phyloP scores from a whole-genome alignment of 2,888 invertebrate genomes.

The Sceliomorpha sp. region DNA sequence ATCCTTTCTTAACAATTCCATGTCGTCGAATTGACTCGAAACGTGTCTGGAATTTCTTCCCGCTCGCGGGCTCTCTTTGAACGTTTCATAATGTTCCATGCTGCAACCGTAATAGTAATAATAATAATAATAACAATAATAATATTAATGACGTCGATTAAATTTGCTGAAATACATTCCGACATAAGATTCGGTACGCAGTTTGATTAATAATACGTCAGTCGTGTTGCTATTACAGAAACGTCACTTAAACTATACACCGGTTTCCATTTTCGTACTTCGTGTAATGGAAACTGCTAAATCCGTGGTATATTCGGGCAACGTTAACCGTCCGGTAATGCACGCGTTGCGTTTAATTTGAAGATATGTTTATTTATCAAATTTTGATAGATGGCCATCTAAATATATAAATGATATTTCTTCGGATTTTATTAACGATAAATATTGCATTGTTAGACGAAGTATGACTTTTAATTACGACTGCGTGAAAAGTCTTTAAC shows the following conservation, averaged over 20 bases:
- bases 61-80: slow-evolving; percentile 20
- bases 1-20: slow-evolving; percentile 16
- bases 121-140: slow-evolving; percentile 18
- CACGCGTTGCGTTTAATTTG: too few species aligned
- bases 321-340: slow-evolving; percentile 23
- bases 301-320: slow-evolving; percentile 15
- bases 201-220: slow-evolving; percentile 37
- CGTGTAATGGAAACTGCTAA: slow-evolving; percentile 22
- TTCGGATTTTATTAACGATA: too few species aligned
- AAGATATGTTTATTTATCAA: too few species aligned
- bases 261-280: slow-evolving; percentile 24
- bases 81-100: slow-evolving; percentile 14
- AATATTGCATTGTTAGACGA: too few species aligned
- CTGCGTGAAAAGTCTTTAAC: too few species aligned
- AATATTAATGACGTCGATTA: slow-evolving; percentile 20
- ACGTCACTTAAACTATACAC: slow-evolving; percentile 26
- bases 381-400: too few species aligned
- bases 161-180: slow-evolving; percentile 32
- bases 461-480: too few species aligned
- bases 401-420: too few species aligned
- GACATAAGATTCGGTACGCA: slow-evolving; percentile 12
- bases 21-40: slow-evolving; percentile 30
- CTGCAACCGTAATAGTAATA: slow-evolving; percentile 25
- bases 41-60: slow-evolving; percentile 40
- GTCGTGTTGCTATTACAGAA: slow-evolving; percentile 12